Base-by-base conservation (phyloP, 2,113 vertebrate genomes). In the Bos taurus region DNA sequence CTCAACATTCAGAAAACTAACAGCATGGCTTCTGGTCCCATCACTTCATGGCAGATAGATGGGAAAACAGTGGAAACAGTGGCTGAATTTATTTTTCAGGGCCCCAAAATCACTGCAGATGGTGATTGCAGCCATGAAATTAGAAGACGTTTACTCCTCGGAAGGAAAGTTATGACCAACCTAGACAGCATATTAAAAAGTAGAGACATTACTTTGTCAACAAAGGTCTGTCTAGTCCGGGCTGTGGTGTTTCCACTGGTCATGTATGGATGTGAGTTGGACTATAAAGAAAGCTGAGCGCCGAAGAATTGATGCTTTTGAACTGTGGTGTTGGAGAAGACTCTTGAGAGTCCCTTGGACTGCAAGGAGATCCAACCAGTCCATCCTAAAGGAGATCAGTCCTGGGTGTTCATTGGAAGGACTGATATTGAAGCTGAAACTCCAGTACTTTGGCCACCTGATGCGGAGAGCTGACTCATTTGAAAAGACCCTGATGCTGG, bases 11-110 rank as follows among this genome's bases (percentile, higher is more conserved):
- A 67, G 33, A n/a, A 67, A n/a, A 67, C 62, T 9, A 67, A n/a
- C 7, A n/a, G 19, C 30, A 64, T n/a, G 33, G 3, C 62, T 33
- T 64, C 15, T 0, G 0, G 30, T 64, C 15, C 15, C 62, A 64
- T n/a, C 62, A 64, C 62, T 64, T 64, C 30, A n/a, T 64, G 30
- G 62, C 8, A 67, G n/a, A 67, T 67, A 67, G 62, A n/a, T 64
- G 62, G 33, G 62, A 33, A n/a, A 67, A 67, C 19, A 67, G 62
- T 19, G 62, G 16, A 67, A 67, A 67, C 33, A 67, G 33, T 67
- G 33, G 8, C 62, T 19, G 62, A 67, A 33, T 67, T n/a, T n/a
- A n/a, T 19, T 67, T n/a, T n/a, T 67, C 1, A 33, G 62, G 33
- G 16, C 8, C n/a, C 17, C 16, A n/a, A 67, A n/a, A 67, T 67